phyloP scores from a whole-genome alignment of 1,140 invertebrate genomes.

The Coenobita brevimanus region DNA sequence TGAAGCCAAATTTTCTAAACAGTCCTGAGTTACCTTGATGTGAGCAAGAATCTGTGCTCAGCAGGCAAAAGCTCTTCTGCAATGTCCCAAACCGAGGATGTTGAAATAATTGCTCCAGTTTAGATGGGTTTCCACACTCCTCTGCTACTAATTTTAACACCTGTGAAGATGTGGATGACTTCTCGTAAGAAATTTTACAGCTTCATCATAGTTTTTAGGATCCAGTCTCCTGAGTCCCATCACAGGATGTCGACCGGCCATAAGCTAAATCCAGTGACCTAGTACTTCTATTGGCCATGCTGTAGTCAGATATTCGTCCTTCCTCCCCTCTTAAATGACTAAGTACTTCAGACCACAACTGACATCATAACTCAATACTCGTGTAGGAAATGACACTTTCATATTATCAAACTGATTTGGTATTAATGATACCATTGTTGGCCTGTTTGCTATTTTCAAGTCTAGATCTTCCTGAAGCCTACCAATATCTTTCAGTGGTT shows the following conservation, averaged over 20 bases:
- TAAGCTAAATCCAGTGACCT: constrained; percentile 25
- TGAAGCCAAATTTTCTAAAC: no score
- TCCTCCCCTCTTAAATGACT: constrained; percentile 12
- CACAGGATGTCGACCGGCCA: constrained; percentile 34
- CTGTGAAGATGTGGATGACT: constrained; percentile 17
- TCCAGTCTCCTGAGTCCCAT: constrained; percentile 24
- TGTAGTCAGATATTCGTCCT: constrained; percentile 21
- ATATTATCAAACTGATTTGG: background rate
- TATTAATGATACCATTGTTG: background rate
- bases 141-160: constrained; percentile 2
- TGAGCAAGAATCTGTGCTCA: background rate
- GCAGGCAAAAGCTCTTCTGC: no score
- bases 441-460: background rate
- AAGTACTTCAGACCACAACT: constrained; percentile 10
- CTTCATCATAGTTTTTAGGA: background rate
- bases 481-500: background rate
- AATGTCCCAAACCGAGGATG: background rate
- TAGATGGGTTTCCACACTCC: constrained; percentile 30
- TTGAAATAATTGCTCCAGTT: constrained; percentile 22
- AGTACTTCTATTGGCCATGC: constrained; percentile 17
- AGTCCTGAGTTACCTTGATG: no score
- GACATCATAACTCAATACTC: background rate
- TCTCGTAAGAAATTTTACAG: no score
- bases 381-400: no score
- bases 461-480: background rate